Evolutionary conservation across 1,140 invertebrate genomes (phyloP), one percentile per base, ranked within the genome.

Genomic region (Drosophila lowei): DNA sequence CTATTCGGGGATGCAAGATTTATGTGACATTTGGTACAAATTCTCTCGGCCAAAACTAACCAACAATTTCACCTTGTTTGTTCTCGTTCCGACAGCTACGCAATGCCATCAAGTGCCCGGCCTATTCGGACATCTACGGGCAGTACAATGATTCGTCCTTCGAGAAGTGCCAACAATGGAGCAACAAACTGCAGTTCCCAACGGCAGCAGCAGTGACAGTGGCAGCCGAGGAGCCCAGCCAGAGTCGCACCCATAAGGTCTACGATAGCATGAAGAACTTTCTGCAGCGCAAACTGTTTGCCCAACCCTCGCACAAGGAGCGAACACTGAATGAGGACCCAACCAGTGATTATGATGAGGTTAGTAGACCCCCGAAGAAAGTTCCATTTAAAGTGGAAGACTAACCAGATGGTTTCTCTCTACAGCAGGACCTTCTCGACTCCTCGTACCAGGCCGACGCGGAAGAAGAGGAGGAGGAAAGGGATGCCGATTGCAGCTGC

Each of bases 261-360:
- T 90, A 89, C 43, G 77, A 89, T 60, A 89, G 89, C 74, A 90
- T 90, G 89, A 90, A 85, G 64, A 88, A 85, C 54, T 90, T 90
- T 67, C 46, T 90, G 77, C 77, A 84, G 7, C 73, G 84, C 57
- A 90, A 90, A 83, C 72, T 90, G 13, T 90, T 90, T 18, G 78
- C 83, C 5, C 84, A 79, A 44, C 67, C 72, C 67, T 66, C 64
- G 68, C 81, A 85, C 6, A 70, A 75, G 16, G 62, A 68, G 15
- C 63, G 72, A 34, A 5, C 67, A 23, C 28, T 70, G 9, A 56
- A 75, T 9, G 79, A 84, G 21, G 88, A 86, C 34, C 61, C 70
- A 9, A 90, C 88, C 7, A 90, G 89, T 57, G 88, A 90, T 44
- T 90, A 90, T 57, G 88, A 90, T 89, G 88, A 90, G 83, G 88